Evolutionary conservation across 2,888 invertebrate genomes (phyloP).

Genomic region (Formica aserva): DNA sequence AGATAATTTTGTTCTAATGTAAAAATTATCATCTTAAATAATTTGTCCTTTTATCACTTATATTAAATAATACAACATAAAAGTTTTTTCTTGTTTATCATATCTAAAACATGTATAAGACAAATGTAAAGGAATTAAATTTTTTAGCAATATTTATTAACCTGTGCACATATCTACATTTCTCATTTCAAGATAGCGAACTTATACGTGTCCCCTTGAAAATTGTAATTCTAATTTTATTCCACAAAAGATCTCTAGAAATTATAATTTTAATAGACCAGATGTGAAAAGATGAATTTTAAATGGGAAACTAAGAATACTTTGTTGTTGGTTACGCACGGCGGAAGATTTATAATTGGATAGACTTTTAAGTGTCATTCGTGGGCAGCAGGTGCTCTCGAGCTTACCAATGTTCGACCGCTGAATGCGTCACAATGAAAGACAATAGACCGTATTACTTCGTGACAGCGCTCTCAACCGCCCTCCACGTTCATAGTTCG

Average conservation of each 20-base stretch:
- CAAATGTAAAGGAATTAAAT: background rate
- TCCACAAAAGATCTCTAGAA: constrained; percentile 1
- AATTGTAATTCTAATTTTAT: constrained; percentile 25
- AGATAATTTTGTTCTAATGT: background rate
- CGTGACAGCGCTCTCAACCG: constrained; percentile 41
- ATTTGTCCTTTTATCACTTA: background rate
- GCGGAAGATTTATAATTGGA: constrained; percentile 38
- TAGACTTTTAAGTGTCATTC: constrained; percentile 26
- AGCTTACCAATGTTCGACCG: constrained; percentile 45
- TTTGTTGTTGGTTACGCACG: background rate
- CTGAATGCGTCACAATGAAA: constrained; percentile 43
- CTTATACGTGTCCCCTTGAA: too few species aligned
- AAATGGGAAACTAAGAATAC: constrained; percentile 7
- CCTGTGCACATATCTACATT: background rate
- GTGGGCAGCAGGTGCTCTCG: constrained; percentile 63
- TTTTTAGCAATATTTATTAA: background rate
- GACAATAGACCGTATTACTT: constrained; percentile 65
- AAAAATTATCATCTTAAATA: background rate
- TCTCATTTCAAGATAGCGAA: background rate
- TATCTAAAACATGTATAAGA: background rate
- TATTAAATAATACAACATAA: background rate
- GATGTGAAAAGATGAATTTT: constrained; percentile 13
- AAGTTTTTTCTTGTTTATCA: background rate
- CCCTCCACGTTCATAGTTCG: constrained; percentile 67
- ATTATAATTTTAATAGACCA: constrained; percentile 17